Percentiles rank a stretch among this genome's conserved stretches.
These are phyloP conservation scores for Corythaixoides concolor DNA, from an alignment of 2,113 vertebrate species.

Conservation along the genomic window DNA sequence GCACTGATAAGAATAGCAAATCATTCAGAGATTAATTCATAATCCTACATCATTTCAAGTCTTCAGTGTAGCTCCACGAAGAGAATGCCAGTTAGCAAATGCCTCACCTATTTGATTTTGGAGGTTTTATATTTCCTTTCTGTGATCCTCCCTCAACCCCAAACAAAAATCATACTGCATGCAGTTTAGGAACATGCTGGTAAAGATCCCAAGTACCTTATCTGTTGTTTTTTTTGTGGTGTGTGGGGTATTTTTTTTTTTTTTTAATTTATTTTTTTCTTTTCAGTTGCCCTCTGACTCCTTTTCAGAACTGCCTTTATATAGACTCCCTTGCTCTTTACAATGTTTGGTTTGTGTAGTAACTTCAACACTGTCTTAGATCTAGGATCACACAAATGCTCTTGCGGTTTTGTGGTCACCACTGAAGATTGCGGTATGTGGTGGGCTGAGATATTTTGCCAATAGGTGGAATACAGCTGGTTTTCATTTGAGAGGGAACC, in stretches of 20 bases:
- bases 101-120: constrained; percentile 34
- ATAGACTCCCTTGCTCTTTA: constrained; percentile 75
- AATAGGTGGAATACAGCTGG: constrained; percentile 78
- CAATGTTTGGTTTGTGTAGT: constrained; percentile 86
- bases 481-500: constrained; percentile 75
- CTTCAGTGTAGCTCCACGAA: not conserved
- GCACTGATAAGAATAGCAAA: constrained; percentile 3
- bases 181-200: constrained; percentile 24
- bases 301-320: constrained; percentile 73
- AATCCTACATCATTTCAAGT: constrained; percentile 61
- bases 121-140: constrained; percentile 46
- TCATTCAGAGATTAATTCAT: constrained; percentile 62
- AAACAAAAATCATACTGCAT: not conserved
- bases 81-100: constrained; percentile 19
- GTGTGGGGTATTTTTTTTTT: too few species aligned
- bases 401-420: constrained; percentile 79
- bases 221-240: not conserved
- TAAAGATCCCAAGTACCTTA: constrained; percentile 48
- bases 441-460: constrained; percentile 76
- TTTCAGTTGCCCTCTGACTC: constrained; percentile 62
- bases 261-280: not conserved
- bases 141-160: constrained; percentile 15
- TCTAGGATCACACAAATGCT: constrained; percentile 81
- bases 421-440: constrained; percentile 75
- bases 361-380: constrained; percentile 83